Percentiles rank a stretch among this genome's conserved stretches.
Evolutionary conservation across 2,797 vertebrate genomes (phyloP).

Genomic region (Microctenopoma stevenorrisi): DNA sequence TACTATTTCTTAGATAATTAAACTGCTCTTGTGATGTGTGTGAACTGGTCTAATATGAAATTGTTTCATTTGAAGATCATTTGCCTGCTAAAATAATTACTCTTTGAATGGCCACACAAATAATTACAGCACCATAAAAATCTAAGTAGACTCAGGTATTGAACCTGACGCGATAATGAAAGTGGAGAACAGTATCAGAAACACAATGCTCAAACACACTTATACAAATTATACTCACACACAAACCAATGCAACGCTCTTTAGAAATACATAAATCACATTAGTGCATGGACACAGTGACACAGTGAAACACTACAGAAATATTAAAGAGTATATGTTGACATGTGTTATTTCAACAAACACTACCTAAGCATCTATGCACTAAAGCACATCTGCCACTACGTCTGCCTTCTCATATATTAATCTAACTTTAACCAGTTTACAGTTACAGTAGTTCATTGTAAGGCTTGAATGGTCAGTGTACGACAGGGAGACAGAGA

Average conservation of each 20-base stretch:
- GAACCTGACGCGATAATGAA: conserved; percentile 47
- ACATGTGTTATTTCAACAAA: conserved; percentile 15
- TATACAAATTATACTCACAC: conserved; percentile 38
- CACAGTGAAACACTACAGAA: conserved; percentile 18
- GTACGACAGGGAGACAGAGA: conserved; percentile 63
- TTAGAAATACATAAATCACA: conserved; percentile 47
- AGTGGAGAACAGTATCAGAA: conserved; percentile 51
- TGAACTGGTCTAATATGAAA: conserved; percentile 2
- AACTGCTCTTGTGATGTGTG: conserved; percentile 12
- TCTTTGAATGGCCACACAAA: conserved; percentile 32
- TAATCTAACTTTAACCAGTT: neutral
- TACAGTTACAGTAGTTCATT: conserved; percentile 16
- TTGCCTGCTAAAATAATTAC: conserved; percentile 15
- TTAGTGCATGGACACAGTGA: conserved; percentile 39
- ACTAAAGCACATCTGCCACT: conserved; percentile 13
- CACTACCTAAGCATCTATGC: conserved; percentile 33
- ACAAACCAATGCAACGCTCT: conserved; percentile 35
- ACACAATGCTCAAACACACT: conserved; percentile 55
- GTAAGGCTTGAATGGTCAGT: conserved; percentile 45
- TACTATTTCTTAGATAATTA: neutral
- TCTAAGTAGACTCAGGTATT: conserved; percentile 40
- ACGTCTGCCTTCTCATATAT: conserved; percentile 11
- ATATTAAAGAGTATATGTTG: conserved; percentile 12
- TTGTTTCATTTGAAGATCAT: neutral
- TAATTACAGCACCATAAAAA: conserved; percentile 28